Evolutionary conservation across 2,888 invertebrate species (phyloP), one percentile per base, ranked within the genome.

Genomic region (Cephus runcator): DNA sequence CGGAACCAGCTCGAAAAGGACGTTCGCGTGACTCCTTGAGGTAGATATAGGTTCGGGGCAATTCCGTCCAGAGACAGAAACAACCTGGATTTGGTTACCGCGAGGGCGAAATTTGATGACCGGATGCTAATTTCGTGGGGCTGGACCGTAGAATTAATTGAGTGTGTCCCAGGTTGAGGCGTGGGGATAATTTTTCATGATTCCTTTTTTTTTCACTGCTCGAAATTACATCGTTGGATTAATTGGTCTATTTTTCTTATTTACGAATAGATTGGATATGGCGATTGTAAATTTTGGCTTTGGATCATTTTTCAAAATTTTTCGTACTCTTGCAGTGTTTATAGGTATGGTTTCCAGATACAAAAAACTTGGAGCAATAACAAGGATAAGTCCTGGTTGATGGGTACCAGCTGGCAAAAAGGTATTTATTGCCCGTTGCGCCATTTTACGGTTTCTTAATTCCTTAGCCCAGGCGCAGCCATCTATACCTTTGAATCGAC

Each of bases 381-480:
- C 9, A 56, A 23, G 56, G 56, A 23, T 56, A 56, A 56, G 23
- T 56, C 56, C 23, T 56, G 56, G 23, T 56, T 9, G 56, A 56
- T 56, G 56, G 56, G 23, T 71, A 31, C 31, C 89, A 90, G 87
- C 90, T 89, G 89, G 89, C 86, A 86, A 87, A 88, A 87, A 86
- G 87, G 89, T 86, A 88, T 90, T 90, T 89, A 90, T 88, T 88
- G 87, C 88, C 85, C 81, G 83, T 87, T 87, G 85, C 87, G 84
- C 86, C 87, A 87, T 87, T 90, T 89, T 88, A 89, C 87, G 88
- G 86, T 84, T 87, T 87, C 88, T 86, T 87, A 86, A 88, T 88
- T 87, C 85, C 85, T 82, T 81, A 79, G 79, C 78, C 81, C 76
- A 81, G 78, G 79, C 79, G 40, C 76, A 34, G 73, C 78, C 73